phyloP scores from a whole-genome alignment of 2,113 vertebrate species.

The Oreochromis niloticus region DNA sequence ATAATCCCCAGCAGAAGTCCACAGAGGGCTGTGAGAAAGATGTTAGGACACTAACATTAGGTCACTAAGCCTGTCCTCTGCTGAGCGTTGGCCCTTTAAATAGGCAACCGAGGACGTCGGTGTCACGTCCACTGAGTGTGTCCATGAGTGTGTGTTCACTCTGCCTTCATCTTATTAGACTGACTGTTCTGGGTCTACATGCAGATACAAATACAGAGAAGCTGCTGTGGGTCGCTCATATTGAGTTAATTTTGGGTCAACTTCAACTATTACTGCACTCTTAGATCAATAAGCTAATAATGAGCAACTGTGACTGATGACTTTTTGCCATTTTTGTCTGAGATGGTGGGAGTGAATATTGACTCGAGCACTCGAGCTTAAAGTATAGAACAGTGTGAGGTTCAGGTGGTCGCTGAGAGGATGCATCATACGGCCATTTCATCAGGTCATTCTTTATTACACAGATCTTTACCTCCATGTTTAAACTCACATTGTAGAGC shows the following conservation, averaged over 20 bases:
- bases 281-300: background rate
- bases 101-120: background rate
- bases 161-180: background rate
- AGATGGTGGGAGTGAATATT: background rate
- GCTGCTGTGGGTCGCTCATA: background rate
- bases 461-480: background rate
- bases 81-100: background rate
- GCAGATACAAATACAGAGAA: background rate
- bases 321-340: background rate
- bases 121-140: background rate
- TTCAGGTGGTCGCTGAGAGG: background rate
- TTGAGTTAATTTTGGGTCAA: background rate
- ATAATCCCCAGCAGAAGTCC: conserved; percentile 64
- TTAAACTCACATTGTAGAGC: background rate
- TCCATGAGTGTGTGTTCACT: background rate
- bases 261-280: background rate
- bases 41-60: conserved; percentile 70
- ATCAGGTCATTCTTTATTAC: background rate
- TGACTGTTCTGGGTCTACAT: background rate
- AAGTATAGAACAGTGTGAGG: background rate
- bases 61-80: conserved; percentile 47
- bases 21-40: conserved; percentile 73
- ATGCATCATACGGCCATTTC: background rate
- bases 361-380: background rate
- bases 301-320: background rate